These are phyloP conservation scores for Euspilapteryx auroguttella DNA, from an alignment of 2,888 invertebrate species.

Conservation along the genomic window DNA sequence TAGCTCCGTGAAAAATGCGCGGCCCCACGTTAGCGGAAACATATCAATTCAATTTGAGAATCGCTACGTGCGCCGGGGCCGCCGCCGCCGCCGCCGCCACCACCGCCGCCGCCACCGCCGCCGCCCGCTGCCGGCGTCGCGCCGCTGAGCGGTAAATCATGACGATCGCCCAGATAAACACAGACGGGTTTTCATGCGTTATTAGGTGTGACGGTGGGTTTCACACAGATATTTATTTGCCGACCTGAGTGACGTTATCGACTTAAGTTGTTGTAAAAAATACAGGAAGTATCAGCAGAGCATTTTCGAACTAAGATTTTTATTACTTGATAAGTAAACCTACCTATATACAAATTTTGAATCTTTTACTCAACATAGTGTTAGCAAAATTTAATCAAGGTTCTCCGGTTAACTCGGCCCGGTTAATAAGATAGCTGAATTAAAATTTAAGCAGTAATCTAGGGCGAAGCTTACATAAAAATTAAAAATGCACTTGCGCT, in stretches of 20 bases:
- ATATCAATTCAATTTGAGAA: conserved; percentile 57
- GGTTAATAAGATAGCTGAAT: conserved; percentile 46
- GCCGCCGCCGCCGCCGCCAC: too few species aligned
- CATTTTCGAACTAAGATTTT: too few species aligned
- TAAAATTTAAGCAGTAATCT: conserved; percentile 52
- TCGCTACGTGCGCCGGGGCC: conserved; percentile 16
- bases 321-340: too few species aligned
- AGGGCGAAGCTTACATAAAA: conserved; percentile 34
- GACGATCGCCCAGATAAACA: conserved; percentile 39
- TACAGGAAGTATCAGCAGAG: too few species aligned
- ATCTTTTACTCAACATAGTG: too few species aligned
- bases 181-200: conserved; percentile 46
- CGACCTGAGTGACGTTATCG: too few species aligned
- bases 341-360: too few species aligned
- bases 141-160: conserved; percentile 44
- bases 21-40: conserved; percentile 39
- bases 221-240: too few species aligned
- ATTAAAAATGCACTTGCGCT: conserved; percentile 53
- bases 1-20: conserved; percentile 48
- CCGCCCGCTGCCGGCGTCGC: conserved; percentile 33
- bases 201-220: conserved; percentile 36
- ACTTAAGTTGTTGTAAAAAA: too few species aligned
- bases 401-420: conserved; percentile 30
- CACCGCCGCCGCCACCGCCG: too few species aligned
- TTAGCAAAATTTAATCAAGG: too few species aligned